Base-by-base conservation (phyloP, 2,888 invertebrate genomes). In the Blastobasis lacticolella region DNA sequence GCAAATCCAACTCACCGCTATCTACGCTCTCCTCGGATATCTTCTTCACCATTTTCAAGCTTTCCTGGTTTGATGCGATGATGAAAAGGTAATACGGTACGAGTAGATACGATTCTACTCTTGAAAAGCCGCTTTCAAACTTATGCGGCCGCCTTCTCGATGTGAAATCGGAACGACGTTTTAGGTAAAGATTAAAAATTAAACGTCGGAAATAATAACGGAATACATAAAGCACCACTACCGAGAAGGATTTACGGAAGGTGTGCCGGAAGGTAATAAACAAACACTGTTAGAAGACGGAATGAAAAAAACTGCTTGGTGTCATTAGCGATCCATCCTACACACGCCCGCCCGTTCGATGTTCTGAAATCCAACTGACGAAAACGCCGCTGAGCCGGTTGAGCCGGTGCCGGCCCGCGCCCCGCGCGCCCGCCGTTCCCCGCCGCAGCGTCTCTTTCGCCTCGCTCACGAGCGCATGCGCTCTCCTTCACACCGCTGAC, bases 261-360 rank as follows among this genome's bases (percentile, higher is more conserved):
- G 66, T 83, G 72, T 83, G 79, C 76, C 81, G 74, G 79, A 86
- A 83, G 78, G 81, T 81, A 79, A 79, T 81, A 81, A 82, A 87
- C 82, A 87, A 87, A 86, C 87, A 87, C 87, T 86, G 78, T 58
- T 82, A 82, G 85, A 87, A 87, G 86, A 81, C 88, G 89, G 85
- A 86, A 84, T 90, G 78, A 86, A 90, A 90, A 90, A 90, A 86
- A 90, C 88, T 88, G 88, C 86, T 56, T 90, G 88, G 81, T 90
- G 87, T 82, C 73, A 66, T 78, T 87, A 88, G 72, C 87, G 85
- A 84, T 86, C 88, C 88, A 88, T 88, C 70, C 86, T 84, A 82
- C 69, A 85, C 87, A 87, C 87, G 86, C 88, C 88, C 87, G 87
- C 81, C 88, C 87, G 76, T 83, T 74, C 73, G 88, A 87, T 88